Evolutionary conservation across 2,113 vertebrate species (phyloP).

Genomic region (Apaloderma vittatum): DNA sequence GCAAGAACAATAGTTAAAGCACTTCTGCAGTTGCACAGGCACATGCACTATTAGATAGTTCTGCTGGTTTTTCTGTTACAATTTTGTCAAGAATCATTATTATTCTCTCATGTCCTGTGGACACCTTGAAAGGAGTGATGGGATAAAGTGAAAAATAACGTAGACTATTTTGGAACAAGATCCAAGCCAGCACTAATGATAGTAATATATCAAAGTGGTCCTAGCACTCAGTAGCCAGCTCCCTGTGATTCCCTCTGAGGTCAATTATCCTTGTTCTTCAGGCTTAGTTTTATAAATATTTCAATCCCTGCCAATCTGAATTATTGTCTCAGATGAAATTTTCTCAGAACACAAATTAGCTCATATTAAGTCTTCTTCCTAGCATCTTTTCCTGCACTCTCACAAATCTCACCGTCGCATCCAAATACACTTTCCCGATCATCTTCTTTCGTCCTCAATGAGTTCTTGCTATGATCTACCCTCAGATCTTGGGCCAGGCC

Average conservation of each 20-base stretch:
- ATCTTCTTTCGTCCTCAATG: not conserved
- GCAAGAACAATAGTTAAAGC: not conserved
- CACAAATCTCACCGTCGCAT: not conserved
- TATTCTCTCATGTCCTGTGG: constrained; percentile 29
- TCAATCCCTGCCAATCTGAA: constrained; percentile 44
- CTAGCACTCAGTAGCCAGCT: constrained; percentile 39
- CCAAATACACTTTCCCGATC: not conserved
- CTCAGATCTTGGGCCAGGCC: not conserved
- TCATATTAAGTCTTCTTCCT: constrained; percentile 26
- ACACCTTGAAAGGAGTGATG: constrained; percentile 52
- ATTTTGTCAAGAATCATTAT: constrained; percentile 44
- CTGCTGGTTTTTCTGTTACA: constrained; percentile 5
- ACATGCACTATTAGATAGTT: not conserved
- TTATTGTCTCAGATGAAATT: constrained; percentile 51
- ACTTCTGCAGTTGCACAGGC: not conserved
- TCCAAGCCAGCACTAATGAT: constrained; percentile 57
- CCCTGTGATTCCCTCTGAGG: constrained; percentile 58
- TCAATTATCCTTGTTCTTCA: constrained; percentile 64
- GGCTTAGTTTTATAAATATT: constrained; percentile 70
- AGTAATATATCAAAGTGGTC: constrained; percentile 65
- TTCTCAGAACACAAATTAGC: constrained; percentile 40
- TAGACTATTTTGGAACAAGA: constrained; percentile 65
- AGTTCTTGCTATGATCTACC: not conserved
- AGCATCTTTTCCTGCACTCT: not conserved
- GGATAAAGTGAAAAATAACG: constrained; percentile 66